A percentile compares a stretch with the other conserved stretches of the same genome.
phyloP scores from a whole-genome alignment of 2,113 vertebrate genomes.

The Odontesthes bonariensis region DNA sequence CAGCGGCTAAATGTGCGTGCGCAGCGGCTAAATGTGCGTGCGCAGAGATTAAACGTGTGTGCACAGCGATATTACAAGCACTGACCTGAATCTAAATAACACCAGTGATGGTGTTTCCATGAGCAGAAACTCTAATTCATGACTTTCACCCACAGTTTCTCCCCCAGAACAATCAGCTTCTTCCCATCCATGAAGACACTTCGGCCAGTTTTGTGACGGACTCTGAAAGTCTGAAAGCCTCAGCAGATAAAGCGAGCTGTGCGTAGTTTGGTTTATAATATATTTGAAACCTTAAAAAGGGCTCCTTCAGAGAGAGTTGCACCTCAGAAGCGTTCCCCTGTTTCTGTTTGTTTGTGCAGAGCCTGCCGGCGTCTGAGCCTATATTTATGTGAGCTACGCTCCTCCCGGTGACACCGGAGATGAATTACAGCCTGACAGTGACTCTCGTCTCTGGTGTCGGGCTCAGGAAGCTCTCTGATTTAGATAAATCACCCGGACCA shows the following conservation, averaged over 20 bases:
- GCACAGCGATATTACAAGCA: too few relatives aligned
- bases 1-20: too few relatives aligned
- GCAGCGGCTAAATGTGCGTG: too few relatives aligned
- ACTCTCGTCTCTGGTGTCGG: conserved; percentile 62
- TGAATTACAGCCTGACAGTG: conserved; percentile 73
- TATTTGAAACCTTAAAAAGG: background rate
- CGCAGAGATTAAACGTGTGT: too few relatives aligned
- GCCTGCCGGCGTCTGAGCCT: background rate
- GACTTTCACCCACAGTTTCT: too few relatives aligned
- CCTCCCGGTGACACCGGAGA: conserved; percentile 50
- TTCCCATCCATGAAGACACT: too few relatives aligned
- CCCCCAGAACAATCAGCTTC: too few relatives aligned
- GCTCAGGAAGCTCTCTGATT: conserved; percentile 66
- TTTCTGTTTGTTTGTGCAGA: conserved; percentile 6
- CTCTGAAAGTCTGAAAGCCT: too few relatives aligned
- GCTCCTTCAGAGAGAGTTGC: background rate
- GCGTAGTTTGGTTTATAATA: background rate
- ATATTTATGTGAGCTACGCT: background rate
- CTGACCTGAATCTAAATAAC: too few relatives aligned
- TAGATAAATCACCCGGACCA: conserved; percentile 73
- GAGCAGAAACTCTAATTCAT: too few relatives aligned
- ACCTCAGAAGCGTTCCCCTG: background rate
- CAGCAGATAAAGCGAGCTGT: background rate
- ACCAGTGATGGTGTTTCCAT: too few relatives aligned
- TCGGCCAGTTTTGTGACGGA: too few relatives aligned